Base-by-base conservation (phyloP, 2,797 vertebrate species). In the Tachyglossus aculeatus region DNA sequence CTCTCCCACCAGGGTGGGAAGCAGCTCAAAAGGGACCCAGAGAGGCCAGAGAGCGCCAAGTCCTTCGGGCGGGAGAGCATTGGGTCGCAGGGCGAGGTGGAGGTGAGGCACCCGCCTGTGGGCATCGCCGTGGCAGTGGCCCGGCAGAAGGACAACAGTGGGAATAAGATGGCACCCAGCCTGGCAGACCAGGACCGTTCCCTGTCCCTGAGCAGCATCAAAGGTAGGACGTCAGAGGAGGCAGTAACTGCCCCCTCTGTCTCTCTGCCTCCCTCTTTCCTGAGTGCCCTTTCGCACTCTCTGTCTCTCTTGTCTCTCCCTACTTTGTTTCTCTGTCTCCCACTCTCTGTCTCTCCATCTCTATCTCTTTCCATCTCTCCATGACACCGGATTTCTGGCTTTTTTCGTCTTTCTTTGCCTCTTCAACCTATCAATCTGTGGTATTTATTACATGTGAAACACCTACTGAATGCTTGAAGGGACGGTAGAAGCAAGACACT, bases 91-190 rank as follows among this genome's bases (percentile, higher is more conserved):
- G 96, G 94, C 0, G 98, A 98, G 67, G 95, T 94, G 1, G 98
- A 98, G 86, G 96, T 98, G 38, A 93, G 97, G 12, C 96, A 99
- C 78, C 95, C 97, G 2, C 98, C 98, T 0, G 98, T 99, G 0
- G 97, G 98, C 73, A 99, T 99, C 0, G 98, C 98, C 0, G 97
- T 99, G 48, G 98, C 97, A 0, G 98, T 99, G 77, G 98, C 98
- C n/a, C 91, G 97, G 13, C 98, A 99, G 88, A 95, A 96, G 81
- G 97, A 99, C 93, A 96, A 91, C 37, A 85, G 76, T 25, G 84
- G 83, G 85, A 90, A 85, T 58, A 98, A 97, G 75, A 91, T 93
- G 59, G 92, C 86, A 18, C 84, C 94, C 1, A 93, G 92, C 27
- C 83, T 94, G 45, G 87, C 90, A 0, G 96, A 98, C 54, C 60